These are phyloP conservation scores for Zaprionus lineosus DNA, from an alignment of 2,888 invertebrate species.

Conservation along the genomic window DNA sequence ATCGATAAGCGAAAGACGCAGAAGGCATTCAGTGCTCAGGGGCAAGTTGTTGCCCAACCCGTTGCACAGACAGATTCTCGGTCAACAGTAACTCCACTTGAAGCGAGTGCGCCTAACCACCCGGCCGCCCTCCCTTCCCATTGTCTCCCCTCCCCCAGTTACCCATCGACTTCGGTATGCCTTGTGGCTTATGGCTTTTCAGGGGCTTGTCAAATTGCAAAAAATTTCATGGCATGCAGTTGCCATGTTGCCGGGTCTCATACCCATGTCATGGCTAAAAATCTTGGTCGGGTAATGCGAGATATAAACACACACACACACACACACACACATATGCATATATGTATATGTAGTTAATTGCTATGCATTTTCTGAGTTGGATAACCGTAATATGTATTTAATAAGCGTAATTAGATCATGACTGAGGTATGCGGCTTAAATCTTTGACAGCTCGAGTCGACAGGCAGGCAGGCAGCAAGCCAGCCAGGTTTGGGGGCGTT, in stretches of 20 bases:
- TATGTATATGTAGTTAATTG: too few species aligned
- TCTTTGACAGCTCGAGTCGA: slow-evolving; percentile 19
- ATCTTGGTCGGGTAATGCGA: slow-evolving; percentile 23
- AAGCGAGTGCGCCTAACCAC: neutral
- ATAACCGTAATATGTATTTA: slow-evolving; percentile 31
- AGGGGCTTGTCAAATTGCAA: slow-evolving; percentile 65
- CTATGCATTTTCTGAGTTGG: slow-evolving; percentile 31
- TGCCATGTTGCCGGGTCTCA: neutral
- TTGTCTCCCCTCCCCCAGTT: neutral
- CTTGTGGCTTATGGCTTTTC: slow-evolving; percentile 38
- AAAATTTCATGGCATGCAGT: slow-evolving; percentile 40
- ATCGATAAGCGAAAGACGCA: slow-evolving; percentile 63
- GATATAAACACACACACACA: slow-evolving; percentile 3
- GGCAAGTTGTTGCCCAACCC: slow-evolving; percentile 37
- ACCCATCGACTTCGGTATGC: slow-evolving; percentile 33
- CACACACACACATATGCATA: too few species aligned
- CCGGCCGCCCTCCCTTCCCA: too few species aligned
- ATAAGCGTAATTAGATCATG: slow-evolving; percentile 60
- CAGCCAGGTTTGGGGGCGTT: slow-evolving; percentile 34
- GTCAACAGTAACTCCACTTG: slow-evolving; percentile 39
- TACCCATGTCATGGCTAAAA: slow-evolving; percentile 41
- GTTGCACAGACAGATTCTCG: slow-evolving; percentile 51
- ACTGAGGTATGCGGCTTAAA: slow-evolving; percentile 25
- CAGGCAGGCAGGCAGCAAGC: too few species aligned
- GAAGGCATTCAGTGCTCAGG: slow-evolving; percentile 37